Base-by-base conservation (phyloP, 2,888 invertebrate genomes). In the Tethea ocularis region DNA sequence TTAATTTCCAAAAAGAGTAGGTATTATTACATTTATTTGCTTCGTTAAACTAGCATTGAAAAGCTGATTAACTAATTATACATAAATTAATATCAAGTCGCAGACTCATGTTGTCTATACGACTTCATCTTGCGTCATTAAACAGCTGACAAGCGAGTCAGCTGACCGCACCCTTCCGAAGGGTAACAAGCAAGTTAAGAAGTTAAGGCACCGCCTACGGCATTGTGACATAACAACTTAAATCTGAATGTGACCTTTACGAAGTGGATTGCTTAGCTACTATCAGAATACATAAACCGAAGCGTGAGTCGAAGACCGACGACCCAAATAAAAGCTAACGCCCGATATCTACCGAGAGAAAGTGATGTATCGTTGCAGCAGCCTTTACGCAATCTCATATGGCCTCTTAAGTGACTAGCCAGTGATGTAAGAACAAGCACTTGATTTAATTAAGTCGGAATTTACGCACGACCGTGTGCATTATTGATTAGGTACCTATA, bases 301-400 rank as follows among this genome's bases (percentile, higher is more conserved):
- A 66, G 69, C 77, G 80, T 86, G 89, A 88, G 78, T 86, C 84
- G 84, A 46, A 87, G 77, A 67, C 68, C 64, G 71, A 69, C 80
- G 84, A 82, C 87, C 86, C 80, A 85, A 87, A 89, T 86, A 82
- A 78, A 77, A 77, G 77, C 72, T 66, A 72, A 74, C 71, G 77
- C 72, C 79, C 80, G 82, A 85, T 87, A 83, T 75, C 84, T 82
- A 75, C 13, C 13, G 78, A 82, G 89, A 90, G 91, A 91, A 91
- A 91, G 91, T 90, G 89, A 89, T 88, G 87, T 83, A 86, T 89
- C 76, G 84, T 72, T 78, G 71, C 79, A 77, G 77, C 74, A 77
- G 76, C 75, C 71, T 69, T 91, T 88, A 85, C 80, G 83, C 74
- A 89, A 91, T 75, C 67, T 72, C 63, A 69, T 69, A 68, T 71